phyloP scores from a whole-genome alignment of 2,888 invertebrate genomes.

The Acronicta aceris region DNA sequence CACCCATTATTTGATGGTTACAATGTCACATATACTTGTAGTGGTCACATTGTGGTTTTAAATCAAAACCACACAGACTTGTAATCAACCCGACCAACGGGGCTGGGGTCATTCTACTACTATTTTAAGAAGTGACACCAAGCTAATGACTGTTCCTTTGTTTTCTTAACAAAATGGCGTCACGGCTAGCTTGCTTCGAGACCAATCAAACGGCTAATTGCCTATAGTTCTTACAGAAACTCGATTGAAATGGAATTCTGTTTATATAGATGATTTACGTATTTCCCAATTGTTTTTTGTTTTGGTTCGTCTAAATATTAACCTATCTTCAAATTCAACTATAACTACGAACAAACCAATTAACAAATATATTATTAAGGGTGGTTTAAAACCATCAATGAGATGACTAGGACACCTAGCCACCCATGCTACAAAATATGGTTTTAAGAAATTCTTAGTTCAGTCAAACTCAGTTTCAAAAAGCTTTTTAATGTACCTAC shows the following conservation, averaged over 20 bases:
- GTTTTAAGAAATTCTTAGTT: too few species aligned
- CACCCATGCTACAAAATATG: too few species aligned
- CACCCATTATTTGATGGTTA: too few species aligned
- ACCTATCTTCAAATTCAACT: too few species aligned
- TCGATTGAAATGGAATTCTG: constrained; percentile 22
- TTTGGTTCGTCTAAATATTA: not conserved
- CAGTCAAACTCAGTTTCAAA: too few species aligned
- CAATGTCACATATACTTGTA: too few species aligned
- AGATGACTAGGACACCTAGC: too few species aligned
- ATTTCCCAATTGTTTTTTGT: too few species aligned
- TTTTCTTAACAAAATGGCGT: constrained; percentile 46
- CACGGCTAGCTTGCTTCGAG: constrained; percentile 37
- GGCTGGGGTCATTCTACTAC: constrained; percentile 40
- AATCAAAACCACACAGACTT: constrained; percentile 18
- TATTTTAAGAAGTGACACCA: constrained; percentile 56
- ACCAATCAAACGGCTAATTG: constrained; percentile 46
- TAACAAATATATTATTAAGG: too few species aligned
- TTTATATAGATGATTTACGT: not conserved
- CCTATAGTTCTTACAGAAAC: constrained; percentile 20
- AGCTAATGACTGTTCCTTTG: constrained; percentile 51
- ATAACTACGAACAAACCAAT: too few species aligned
- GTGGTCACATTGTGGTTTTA: not conserved
- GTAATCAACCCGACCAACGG: constrained; percentile 20
- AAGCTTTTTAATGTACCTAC: too few species aligned
- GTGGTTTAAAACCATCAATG: too few species aligned